A percentile compares a stretch with the other conserved stretches of the same genome.
These are phyloP conservation scores for Muraenolepis orangiensis DNA, from an alignment of 2,797 vertebrate genomes.

Conservation along the genomic window DNA sequence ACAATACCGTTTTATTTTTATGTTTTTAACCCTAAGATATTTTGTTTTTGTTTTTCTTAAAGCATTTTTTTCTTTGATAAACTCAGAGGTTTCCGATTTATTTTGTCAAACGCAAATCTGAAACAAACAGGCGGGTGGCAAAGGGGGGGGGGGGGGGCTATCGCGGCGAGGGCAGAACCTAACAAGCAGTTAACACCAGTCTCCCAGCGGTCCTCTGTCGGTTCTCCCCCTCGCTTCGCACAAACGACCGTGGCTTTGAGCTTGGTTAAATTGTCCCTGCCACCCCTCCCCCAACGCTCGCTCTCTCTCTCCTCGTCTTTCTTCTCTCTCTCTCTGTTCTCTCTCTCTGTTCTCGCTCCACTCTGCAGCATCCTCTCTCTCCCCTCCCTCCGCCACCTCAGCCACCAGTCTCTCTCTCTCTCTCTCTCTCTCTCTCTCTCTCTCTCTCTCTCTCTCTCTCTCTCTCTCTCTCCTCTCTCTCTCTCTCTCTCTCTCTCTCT, in stretches of 20 bases:
- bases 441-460: no score
- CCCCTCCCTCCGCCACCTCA: constrained; percentile 37
- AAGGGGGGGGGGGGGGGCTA: constrained; percentile 34
- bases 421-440: constrained; percentile 36
- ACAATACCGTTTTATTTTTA: neutral
- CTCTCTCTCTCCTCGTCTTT: no score
- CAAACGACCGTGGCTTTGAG: constrained; percentile 69
- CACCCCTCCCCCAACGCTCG: constrained; percentile 57
- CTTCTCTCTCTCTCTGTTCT: constrained; percentile 6
- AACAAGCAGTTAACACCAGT: constrained; percentile 64
- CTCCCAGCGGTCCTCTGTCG: constrained; percentile 52
- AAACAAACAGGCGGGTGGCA: constrained; percentile 57
- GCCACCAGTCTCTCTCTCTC: constrained; percentile 40
- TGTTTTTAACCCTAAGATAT: constrained; percentile 27
- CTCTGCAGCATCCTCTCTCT: constrained; percentile 29
- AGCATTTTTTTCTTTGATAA: constrained; percentile 40
- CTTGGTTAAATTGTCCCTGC: constrained; percentile 71
- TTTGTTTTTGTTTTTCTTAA: constrained; percentile 43
- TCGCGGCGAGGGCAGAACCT: constrained; percentile 44
- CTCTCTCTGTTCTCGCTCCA: constrained; percentile 36
- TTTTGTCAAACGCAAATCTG: constrained; percentile 52
- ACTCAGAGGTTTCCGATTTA: constrained; percentile 15
- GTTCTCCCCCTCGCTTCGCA: constrained; percentile 60
- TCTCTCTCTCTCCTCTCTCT: no score
- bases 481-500: constrained; percentile 20